phyloP scores from a whole-genome alignment of 1,140 invertebrate species.

The Ips typographus region DNA sequence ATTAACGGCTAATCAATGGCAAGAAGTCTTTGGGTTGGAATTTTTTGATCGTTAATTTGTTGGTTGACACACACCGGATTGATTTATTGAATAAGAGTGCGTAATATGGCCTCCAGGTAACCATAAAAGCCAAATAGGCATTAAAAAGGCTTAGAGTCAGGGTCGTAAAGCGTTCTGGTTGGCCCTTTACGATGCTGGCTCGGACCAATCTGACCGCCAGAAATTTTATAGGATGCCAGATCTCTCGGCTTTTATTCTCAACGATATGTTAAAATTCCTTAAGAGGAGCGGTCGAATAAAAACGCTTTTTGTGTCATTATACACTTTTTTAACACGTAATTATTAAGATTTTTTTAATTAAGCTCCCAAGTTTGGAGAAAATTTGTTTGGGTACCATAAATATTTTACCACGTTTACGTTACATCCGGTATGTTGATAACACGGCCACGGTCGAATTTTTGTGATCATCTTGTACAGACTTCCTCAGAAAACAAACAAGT shows the following conservation, averaged over 20 bases:
- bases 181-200: conserved; percentile 49
- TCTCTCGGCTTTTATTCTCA: conserved; percentile 21
- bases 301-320: conserved; percentile 10
- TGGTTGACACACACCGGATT: neutral
- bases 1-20: too few relatives aligned
- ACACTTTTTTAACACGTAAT: conserved; percentile 22
- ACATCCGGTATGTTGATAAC: conserved; percentile 16
- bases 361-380: neutral
- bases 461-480: conserved; percentile 20
- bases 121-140: conserved; percentile 53
- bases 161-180: conserved; percentile 48
- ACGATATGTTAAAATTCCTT: conserved; percentile 27
- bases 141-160: conserved; percentile 48
- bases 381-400: neutral
- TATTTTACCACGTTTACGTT: conserved; percentile 19
- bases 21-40: too few relatives aligned
- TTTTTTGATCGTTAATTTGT: too few relatives aligned
- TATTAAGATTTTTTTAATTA: conserved; percentile 14
- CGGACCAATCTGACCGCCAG: conserved; percentile 27
- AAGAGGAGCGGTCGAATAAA: conserved; percentile 27
- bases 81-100: conserved; percentile 48
- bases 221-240: conserved; percentile 28
- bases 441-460: neutral
- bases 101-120: conserved; percentile 46
- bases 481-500: conserved; percentile 17